Percentiles rank a stretch among this genome's conserved stretches.
Conservation (phyloP, 2,888 invertebrate genomes). For the Callyntrura sp. region DNA sequence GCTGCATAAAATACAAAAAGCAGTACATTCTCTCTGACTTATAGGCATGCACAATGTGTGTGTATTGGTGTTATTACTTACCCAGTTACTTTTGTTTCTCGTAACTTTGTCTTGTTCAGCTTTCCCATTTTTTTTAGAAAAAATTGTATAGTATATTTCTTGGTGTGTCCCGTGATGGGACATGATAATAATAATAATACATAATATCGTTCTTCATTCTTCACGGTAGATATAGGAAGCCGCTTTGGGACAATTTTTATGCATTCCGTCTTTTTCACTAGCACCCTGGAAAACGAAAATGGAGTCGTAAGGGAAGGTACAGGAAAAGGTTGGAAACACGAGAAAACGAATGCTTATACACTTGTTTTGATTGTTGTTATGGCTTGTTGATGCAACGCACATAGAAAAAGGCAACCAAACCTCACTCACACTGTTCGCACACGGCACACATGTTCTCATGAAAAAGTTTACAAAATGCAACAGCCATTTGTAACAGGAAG, state of each 20-base stretch:
- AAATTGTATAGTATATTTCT: background rate
- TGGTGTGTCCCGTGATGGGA: background rate
- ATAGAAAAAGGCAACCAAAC: background rate
- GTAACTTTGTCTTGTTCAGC: background rate
- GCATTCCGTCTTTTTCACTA: background rate
- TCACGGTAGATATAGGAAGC: slow-evolving; percentile 4
- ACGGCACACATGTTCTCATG: too few relatives aligned
- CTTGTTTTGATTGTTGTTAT: background rate
- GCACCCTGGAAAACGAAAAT: background rate
- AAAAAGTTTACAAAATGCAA: too few relatives aligned
- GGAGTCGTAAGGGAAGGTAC: background rate
- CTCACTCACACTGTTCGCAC: too few relatives aligned
- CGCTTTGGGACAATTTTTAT: background rate
- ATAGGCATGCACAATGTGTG: too few relatives aligned
- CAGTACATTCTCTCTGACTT: background rate
- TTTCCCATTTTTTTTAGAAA: too few relatives aligned
- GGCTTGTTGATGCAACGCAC: background rate
- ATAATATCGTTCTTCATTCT: slow-evolving; percentile 9
- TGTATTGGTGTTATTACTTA: background rate
- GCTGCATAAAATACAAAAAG: background rate
- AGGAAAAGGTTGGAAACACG: background rate
- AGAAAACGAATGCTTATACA: background rate
- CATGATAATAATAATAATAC: slow-evolving; percentile 18
- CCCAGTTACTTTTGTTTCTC: background rate
- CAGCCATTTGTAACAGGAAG: too few relatives aligned